These are phyloP conservation scores for Rugalucina vietnamica DNA, from an alignment of 2,888 invertebrate genomes.

Conservation along the genomic window DNA sequence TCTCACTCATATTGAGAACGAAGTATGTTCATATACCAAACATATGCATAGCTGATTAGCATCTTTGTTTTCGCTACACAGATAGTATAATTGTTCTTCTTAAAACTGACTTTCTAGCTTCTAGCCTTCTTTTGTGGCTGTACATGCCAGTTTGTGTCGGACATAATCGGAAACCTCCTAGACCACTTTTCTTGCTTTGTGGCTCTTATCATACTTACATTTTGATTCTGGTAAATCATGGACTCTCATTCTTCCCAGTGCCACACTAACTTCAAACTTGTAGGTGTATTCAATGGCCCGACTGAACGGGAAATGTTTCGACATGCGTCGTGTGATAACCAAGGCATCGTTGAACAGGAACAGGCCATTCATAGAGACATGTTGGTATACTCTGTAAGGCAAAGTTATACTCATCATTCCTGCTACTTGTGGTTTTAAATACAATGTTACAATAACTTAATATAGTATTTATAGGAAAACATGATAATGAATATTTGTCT, in stretches of 20 bases:
- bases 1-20: no score
- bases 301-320: slow-evolving; percentile 80
- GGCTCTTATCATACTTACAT: slow-evolving; percentile 76
- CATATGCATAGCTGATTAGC: no score
- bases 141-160: no score
- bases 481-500: not conserved
- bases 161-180: no score
- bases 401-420: not conserved
- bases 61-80: no score
- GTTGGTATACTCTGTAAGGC: slow-evolving; percentile 78
- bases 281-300: slow-evolving; percentile 77
- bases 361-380: slow-evolving; percentile 79
- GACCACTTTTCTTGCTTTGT: no score
- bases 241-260: slow-evolving; percentile 74
- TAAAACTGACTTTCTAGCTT: no score
- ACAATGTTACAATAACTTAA: not conserved
- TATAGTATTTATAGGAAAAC: not conserved
- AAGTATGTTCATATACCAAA: no score
- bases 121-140: no score
- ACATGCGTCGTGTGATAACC: slow-evolving; percentile 78
- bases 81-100: no score
- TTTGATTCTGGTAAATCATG: slow-evolving; percentile 81
- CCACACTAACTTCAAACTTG: slow-evolving; percentile 76
- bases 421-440: not conserved
- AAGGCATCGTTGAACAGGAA: slow-evolving; percentile 83